These are phyloP conservation scores for Cyprinodon tularosa DNA, from an alignment of 2,113 vertebrate genomes.

Conservation along the genomic window DNA sequence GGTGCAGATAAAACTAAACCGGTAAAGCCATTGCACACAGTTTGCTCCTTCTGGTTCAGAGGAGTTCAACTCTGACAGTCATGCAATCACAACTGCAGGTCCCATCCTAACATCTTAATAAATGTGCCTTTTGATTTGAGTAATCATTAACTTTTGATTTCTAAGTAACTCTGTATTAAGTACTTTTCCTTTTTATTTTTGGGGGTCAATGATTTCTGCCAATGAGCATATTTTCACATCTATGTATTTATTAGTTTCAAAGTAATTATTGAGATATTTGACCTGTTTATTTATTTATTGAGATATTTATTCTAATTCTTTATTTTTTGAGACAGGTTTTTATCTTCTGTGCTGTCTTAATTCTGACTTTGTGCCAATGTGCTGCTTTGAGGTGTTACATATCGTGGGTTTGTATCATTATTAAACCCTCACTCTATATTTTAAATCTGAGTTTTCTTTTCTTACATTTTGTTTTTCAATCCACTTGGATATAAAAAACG, in stretches of 20 bases:
- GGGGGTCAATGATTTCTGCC: slow-evolving; percentile 77
- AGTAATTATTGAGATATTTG: slow-evolving; percentile 82
- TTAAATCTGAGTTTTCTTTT: slow-evolving; percentile 68
- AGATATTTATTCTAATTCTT: slow-evolving; percentile 85
- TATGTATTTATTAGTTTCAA: slow-evolving; percentile 82
- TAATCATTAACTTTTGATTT: slow-evolving; percentile 83
- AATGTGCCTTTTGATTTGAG: slow-evolving; percentile 88
- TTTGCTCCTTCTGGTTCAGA: slow-evolving; percentile 66
- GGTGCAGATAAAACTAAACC: slow-evolving; percentile 65
- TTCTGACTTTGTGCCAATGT: slow-evolving; percentile 86
- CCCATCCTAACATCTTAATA: slow-evolving; percentile 84
- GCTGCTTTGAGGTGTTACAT: slow-evolving; percentile 87
- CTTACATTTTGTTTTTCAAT: slow-evolving; percentile 13
- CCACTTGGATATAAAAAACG: no score
- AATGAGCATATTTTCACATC: slow-evolving; percentile 83
- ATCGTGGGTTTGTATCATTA: slow-evolving; percentile 86
- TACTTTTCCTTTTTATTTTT: slow-evolving; percentile 71
- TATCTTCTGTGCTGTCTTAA: slow-evolving; percentile 84
- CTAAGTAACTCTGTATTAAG: slow-evolving; percentile 81
- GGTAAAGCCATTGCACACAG: slow-evolving; percentile 73
- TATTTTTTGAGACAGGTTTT: slow-evolving; percentile 84
- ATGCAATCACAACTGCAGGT: slow-evolving; percentile 70
- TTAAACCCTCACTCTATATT: slow-evolving; percentile 87
- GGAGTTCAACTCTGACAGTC: slow-evolving; percentile 63
- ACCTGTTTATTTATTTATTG: slow-evolving; percentile 85